These are phyloP conservation scores for Gadus chalcogrammus DNA, from an alignment of 2,113 vertebrate genomes.

Conservation along the genomic window DNA sequence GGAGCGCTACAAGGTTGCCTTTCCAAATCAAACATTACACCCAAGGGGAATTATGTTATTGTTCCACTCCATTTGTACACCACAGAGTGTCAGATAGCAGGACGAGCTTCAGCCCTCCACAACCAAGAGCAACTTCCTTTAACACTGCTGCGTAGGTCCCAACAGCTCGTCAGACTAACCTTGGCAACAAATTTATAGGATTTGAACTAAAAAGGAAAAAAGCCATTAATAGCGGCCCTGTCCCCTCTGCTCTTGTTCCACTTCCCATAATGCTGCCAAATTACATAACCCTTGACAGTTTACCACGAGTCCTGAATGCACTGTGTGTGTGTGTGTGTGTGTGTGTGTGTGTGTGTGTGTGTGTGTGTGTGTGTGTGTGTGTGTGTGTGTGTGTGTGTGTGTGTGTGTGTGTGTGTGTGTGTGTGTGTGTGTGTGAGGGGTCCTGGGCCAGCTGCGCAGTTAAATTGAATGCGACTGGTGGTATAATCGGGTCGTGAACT, in stretches of 20 bases:
- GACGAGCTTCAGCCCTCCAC: constrained; percentile 29
- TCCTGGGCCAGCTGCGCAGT: constrained; percentile 42
- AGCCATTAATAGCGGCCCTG: background rate
- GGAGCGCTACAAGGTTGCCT: constrained; percentile 67
- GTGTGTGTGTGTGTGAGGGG: background rate
- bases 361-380: constrained; percentile 1
- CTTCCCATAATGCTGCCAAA: constrained; percentile 39
- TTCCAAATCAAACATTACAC: constrained; percentile 77
- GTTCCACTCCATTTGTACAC: constrained; percentile 71
- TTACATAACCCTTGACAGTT: constrained; percentile 41
- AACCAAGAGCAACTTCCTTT: constrained; percentile 30
- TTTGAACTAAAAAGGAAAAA: constrained; percentile 10
- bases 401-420: constrained; percentile 3
- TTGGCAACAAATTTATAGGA: background rate
- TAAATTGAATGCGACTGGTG: constrained; percentile 71
- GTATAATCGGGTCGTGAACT: constrained; percentile 71
- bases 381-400: background rate
- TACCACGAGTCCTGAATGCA: constrained; percentile 18
- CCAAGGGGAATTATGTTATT: constrained; percentile 70
- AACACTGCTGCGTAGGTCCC: constrained; percentile 2
- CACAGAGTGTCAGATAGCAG: constrained; percentile 46
- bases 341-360: constrained; percentile 3
- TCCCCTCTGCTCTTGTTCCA: background rate
- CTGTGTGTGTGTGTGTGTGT: background rate
- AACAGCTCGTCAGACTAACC: constrained; percentile 5